Conservation (phyloP, 2,888 invertebrate species). For the Xylota sylvarum region DNA sequence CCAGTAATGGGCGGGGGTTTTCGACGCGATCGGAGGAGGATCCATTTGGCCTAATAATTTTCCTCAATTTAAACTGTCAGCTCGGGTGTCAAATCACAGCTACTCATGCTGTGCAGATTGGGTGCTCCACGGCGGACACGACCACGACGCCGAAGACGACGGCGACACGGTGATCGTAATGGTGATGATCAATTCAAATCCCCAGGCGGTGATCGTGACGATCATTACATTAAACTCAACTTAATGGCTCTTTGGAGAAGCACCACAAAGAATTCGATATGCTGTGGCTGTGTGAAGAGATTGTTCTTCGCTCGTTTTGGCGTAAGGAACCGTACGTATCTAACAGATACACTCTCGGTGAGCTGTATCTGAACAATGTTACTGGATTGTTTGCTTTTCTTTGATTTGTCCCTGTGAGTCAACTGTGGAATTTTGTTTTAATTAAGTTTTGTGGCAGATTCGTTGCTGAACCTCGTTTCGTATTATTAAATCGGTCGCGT, state of each 20-base stretch:
- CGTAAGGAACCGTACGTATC: slow-evolving; percentile 30
- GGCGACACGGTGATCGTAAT: slow-evolving; percentile 78
- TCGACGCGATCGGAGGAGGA: slow-evolving; percentile 69
- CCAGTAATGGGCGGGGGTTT: slow-evolving; percentile 47
- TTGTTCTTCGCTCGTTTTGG: slow-evolving; percentile 33
- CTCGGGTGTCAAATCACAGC: slow-evolving; percentile 85
- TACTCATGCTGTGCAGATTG: slow-evolving; percentile 84
- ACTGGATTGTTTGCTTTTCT: slow-evolving; percentile 52
- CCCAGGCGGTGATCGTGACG: slow-evolving; percentile 80
- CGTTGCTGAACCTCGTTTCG: slow-evolving; percentile 47
- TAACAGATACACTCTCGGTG: slow-evolving; percentile 34
- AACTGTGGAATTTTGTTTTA: slow-evolving; percentile 66
- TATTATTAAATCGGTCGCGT: slow-evolving; percentile 67
- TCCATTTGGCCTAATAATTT: slow-evolving; percentile 83
- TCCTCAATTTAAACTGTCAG: slow-evolving; percentile 84
- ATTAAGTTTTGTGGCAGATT: slow-evolving; percentile 60
- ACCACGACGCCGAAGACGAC: slow-evolving; percentile 49
- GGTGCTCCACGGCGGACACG: slow-evolving; percentile 50
- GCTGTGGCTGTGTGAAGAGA: slow-evolving; percentile 58
- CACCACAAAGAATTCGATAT: slow-evolving; percentile 68
- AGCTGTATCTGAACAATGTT: slow-evolving; percentile 54
- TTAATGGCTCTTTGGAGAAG: slow-evolving; percentile 71
- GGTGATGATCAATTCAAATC: slow-evolving; percentile 81
- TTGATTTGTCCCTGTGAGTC: slow-evolving; percentile 28
- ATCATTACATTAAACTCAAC: slow-evolving; percentile 75